Conservation (phyloP, 2,888 invertebrate genomes). For the Sminthurides aquaticus region DNA sequence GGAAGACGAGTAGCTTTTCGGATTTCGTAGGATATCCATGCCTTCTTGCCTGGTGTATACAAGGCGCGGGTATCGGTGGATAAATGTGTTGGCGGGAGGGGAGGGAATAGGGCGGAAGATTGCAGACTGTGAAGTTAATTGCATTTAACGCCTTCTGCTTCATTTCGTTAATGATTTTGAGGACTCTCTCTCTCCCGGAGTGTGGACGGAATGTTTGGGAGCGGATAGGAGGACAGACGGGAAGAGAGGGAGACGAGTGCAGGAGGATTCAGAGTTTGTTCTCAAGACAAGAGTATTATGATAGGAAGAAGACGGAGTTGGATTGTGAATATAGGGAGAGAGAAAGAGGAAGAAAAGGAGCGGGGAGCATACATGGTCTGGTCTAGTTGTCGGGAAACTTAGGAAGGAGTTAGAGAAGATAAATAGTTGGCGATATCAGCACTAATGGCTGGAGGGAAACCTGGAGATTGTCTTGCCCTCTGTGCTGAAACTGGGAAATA, state of each 20-base stretch:
- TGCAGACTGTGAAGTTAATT: not conserved
- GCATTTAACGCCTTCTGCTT: not conserved
- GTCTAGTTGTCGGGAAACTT: not conserved
- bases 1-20: no score
- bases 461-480: conserved; percentile 1
- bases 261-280: not conserved
- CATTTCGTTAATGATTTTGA: not conserved
- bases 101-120: not conserved
- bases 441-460: conserved; percentile 5
- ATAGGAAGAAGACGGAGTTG: no score
- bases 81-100: no score
- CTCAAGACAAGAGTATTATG: no score
- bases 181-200: not conserved
- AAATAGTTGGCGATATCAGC: conserved; percentile 2
- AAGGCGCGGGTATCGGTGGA: no score
- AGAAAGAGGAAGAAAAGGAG: not conserved
- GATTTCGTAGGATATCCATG: no score
- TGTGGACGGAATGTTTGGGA: not conserved
- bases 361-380: no score
- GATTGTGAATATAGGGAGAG: not conserved
- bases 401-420: not conserved
- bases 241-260: not conserved
- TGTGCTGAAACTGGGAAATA: not conserved
- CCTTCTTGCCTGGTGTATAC: no score
- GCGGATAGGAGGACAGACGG: not conserved